Percentiles rank a stretch among this genome's conserved stretches.
Evolutionary conservation across 2,888 invertebrate species (phyloP).

Genomic region (Plutella xylostella): DNA sequence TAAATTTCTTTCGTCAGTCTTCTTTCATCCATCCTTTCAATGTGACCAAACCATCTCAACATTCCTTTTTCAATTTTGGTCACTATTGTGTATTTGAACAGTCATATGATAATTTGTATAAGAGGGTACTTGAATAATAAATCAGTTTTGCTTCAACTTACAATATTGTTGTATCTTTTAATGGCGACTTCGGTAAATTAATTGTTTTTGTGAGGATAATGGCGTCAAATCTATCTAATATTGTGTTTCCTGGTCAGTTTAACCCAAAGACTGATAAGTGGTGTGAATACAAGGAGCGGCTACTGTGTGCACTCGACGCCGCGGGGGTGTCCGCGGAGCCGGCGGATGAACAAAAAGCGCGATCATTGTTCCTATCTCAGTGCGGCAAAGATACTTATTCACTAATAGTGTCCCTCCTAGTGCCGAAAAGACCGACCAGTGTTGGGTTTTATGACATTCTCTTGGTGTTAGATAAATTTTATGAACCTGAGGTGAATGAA

Average conservation of each 20-base stretch:
- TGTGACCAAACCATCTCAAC: too few species aligned
- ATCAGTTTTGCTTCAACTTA: too few species aligned
- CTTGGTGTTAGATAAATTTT: constrained; percentile 1
- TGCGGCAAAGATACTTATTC: constrained; percentile 9
- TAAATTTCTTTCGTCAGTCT: too few species aligned
- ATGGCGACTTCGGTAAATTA: too few species aligned
- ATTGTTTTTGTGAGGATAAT: not conserved
- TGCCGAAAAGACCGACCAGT: not conserved
- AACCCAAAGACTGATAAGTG: constrained; percentile 7
- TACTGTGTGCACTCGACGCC: constrained; percentile 1
- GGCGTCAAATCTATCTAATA: not conserved
- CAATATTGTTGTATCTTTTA: too few species aligned
- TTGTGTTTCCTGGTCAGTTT: constrained; percentile 4
- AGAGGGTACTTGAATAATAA: too few species aligned
- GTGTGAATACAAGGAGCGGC: constrained; percentile 5
- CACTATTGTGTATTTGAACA: too few species aligned
- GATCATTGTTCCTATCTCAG: constrained; percentile 3
- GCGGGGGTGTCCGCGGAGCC: not conserved
- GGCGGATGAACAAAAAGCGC: not conserved
- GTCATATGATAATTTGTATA: too few species aligned
- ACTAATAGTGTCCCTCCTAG: constrained; percentile 4
- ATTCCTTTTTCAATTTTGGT: too few species aligned
- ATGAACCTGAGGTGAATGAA: constrained; percentile 2
- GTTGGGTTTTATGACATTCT: not conserved
- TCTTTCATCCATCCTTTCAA: too few species aligned